A percentile compares a stretch with the other conserved stretches of the same genome.
These are phyloP conservation scores for Synergus itoensis DNA, from an alignment of 2,888 invertebrate genomes.

Conservation along the genomic window DNA sequence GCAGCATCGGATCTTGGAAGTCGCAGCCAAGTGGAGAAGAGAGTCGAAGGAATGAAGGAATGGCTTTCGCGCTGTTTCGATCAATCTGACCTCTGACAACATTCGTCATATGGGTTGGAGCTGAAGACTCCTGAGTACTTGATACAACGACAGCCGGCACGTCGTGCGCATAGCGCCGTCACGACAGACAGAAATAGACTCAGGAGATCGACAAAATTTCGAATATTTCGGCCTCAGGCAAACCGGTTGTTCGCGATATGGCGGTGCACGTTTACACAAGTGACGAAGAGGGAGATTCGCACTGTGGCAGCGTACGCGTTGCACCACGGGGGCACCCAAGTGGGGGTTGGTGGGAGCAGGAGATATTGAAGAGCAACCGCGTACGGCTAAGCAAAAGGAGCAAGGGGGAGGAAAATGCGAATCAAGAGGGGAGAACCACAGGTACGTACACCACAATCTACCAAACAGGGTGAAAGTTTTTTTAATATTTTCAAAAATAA, in stretches of 20 bases:
- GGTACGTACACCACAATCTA: conserved; percentile 11
- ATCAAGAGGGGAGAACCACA: conserved; percentile 44
- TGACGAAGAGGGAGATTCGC: conserved; percentile 37
- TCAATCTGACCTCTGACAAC: conserved; percentile 41
- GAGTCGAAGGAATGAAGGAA: conserved; percentile 10
- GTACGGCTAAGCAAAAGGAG: conserved; percentile 33
- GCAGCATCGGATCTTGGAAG: conserved; percentile 20
- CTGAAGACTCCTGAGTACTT: conserved; percentile 3
- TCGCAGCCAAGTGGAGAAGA: conserved; percentile 6
- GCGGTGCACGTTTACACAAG: conserved; percentile 32
- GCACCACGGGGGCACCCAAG: conserved; percentile 61
- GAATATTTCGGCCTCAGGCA: conserved; percentile 21
- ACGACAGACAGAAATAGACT: conserved; percentile 37
- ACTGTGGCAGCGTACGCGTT: conserved; percentile 62
- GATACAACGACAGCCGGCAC: conserved; percentile 28
- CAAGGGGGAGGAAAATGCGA: conserved; percentile 56
- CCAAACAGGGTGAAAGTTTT: background rate
- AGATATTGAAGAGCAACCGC: conserved; percentile 48
- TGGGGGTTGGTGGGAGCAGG: conserved; percentile 44
- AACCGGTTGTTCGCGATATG: conserved; percentile 41
- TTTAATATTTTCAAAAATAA: background rate
- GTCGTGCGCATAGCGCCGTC: conserved; percentile 27
- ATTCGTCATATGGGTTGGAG: conserved; percentile 34
- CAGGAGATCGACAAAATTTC: conserved; percentile 28
- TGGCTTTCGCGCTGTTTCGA: conserved; percentile 26